A percentile compares a stretch with the other conserved stretches of the same genome.
phyloP scores from a whole-genome alignment of 2,888 invertebrate genomes.

The Ischnus inquisitorius region DNA sequence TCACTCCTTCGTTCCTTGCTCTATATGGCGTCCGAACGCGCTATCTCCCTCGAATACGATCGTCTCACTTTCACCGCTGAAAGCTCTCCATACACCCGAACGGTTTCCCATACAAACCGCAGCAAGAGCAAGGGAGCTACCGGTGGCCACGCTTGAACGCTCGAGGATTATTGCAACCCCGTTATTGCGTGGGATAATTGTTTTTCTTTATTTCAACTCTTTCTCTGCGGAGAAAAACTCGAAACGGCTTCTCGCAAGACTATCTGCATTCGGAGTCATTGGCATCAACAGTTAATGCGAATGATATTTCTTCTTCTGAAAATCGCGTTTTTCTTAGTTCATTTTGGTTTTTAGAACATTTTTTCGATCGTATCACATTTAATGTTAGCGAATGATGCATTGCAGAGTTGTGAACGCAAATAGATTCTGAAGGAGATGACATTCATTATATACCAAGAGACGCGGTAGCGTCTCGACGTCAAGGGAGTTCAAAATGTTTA shows the following conservation, averaged over 20 bases:
- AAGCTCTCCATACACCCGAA: constrained; percentile 63
- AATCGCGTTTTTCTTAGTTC: too few species aligned
- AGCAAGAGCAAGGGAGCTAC: constrained; percentile 72
- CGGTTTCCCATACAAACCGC: constrained; percentile 77
- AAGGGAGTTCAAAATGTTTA: too few species aligned
- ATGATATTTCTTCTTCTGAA: too few species aligned
- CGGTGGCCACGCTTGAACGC: constrained; percentile 76
- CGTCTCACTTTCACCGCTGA: constrained; percentile 48
- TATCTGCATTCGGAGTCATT: background rate
- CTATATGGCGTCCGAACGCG: background rate
- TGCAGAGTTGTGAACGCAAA: too few species aligned
- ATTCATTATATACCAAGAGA: too few species aligned
- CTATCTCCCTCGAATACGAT: constrained; percentile 19
- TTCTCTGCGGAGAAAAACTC: background rate
- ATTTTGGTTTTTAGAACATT: too few species aligned
- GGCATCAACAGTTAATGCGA: too few species aligned
- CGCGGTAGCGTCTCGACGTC: too few species aligned
- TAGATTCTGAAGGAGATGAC: too few species aligned
- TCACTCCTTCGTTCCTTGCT: constrained; percentile 20
- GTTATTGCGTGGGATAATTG: constrained; percentile 81
- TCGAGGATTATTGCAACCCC: constrained; percentile 77
- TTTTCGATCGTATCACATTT: too few species aligned
- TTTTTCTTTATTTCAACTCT: constrained; percentile 72
- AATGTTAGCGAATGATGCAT: too few species aligned
- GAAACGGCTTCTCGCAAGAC: background rate